Evolutionary conservation across 2,797 vertebrate genomes (phyloP), one percentile per base, ranked within the genome.

Genomic region (Ibycter americanus): DNA sequence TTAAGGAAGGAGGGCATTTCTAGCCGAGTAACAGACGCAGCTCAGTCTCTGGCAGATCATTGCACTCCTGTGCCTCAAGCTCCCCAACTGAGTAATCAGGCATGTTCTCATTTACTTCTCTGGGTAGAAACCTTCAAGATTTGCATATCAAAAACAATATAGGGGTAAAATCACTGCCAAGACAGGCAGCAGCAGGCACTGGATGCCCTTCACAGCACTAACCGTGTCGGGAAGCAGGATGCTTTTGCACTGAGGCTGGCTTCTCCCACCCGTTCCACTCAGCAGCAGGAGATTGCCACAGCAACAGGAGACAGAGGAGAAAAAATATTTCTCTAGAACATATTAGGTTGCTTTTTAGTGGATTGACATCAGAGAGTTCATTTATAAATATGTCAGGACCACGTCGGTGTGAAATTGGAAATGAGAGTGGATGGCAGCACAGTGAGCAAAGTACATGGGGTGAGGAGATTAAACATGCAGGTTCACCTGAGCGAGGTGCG

Each of bases 331-430:
- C 77, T 95, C 92, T 84, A 79, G 77, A 61, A 70, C 2, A 3
- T 38, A 89, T 56, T 20, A 65, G 55, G 83, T 31, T 84, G 93
- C 85, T 92, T 89, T 96, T 86, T 93, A 89, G 94, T 51, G 90
- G 83, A 87, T 89, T 91, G 96, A 96, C 90, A 96, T 15, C 36
- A 21, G 12, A 40, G 15, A 88, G 83, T 82, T 96, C 20, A 32
- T 95, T 97, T 91, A 82, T 49, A 49, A 90, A 91, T 71, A 95
- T 19, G 25, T 85, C 95, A 82, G 42, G 95, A 94, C 95, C 95
- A 66, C 44, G 76, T 84, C 27, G 16, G 96, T 97, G 97, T 97
- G 97, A 98, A 98, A 97, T 82, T 97, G 97, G 95, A 97, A 97
- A 80, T 0, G 49, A 6, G 6, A 46, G 56, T 1, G 65, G 70